A percentile compares a stretch with the other conserved stretches of the same genome.
These are phyloP conservation scores for Calyptomena viridis DNA, from an alignment of 2,113 vertebrate species.

Conservation along the genomic window DNA sequence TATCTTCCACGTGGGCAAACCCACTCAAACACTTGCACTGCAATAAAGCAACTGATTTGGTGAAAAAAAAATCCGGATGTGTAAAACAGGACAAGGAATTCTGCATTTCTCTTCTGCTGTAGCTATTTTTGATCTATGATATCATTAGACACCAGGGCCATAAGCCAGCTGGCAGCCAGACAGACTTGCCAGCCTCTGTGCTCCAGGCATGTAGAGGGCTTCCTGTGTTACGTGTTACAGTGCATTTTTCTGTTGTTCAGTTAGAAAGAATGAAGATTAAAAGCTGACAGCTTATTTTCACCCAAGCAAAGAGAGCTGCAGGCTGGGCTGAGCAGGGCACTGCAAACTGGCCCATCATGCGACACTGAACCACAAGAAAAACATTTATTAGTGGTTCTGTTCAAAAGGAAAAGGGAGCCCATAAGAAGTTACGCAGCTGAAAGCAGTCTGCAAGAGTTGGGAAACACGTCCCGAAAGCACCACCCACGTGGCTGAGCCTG, in stretches of 20 bases:
- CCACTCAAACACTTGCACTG: background rate
- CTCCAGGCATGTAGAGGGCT: background rate
- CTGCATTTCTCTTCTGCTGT: background rate
- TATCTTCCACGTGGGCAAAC: background rate
- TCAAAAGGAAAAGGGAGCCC: background rate
- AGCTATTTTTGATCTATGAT: conserved; percentile 51
- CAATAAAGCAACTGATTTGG: background rate
- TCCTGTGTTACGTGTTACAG: background rate
- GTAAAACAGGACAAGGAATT: background rate
- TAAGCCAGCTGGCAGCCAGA: conserved; percentile 37
- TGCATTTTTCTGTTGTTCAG: background rate
- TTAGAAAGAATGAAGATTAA: background rate
- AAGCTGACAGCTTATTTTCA: background rate
- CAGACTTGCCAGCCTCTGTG: background rate
- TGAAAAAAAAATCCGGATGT: background rate
- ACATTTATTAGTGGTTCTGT: background rate
- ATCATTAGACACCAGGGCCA: conserved; percentile 11
- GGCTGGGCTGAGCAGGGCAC: background rate
- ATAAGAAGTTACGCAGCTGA: background rate
- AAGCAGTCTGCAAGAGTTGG: background rate
- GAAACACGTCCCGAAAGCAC: background rate
- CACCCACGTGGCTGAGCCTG: background rate
- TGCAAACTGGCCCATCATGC: background rate
- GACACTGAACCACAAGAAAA: background rate
- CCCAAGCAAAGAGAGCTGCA: background rate